These are phyloP conservation scores for Myathropa florea DNA, from an alignment of 2,888 invertebrate species.

Conservation along the genomic window DNA sequence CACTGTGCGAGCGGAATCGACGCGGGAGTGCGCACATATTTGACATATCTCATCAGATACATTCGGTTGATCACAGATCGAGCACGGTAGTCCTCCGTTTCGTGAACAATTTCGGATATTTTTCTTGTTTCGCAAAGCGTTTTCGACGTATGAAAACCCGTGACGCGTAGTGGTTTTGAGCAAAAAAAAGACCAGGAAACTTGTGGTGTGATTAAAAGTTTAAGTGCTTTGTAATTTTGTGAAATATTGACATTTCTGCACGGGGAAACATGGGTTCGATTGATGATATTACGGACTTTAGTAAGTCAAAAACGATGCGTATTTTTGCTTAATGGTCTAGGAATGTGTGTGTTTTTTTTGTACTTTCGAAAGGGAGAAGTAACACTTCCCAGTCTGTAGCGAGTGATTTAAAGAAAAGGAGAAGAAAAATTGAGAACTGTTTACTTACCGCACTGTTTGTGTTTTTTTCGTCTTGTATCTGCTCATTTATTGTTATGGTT, in stretches of 20 bases:
- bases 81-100: conserved; percentile 36
- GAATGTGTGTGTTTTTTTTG: background rate
- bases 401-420: conserved; percentile 26
- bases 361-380: background rate
- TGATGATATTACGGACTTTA: conserved; percentile 62
- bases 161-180: background rate
- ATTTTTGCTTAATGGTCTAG: too few relatives aligned
- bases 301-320: conserved; percentile 36
- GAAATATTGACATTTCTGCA: background rate
- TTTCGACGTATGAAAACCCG: background rate
- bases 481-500: conserved; percentile 20
- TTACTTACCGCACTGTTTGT: conserved; percentile 48
- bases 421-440: conserved; percentile 24
- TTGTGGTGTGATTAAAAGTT: background rate
- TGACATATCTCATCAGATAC: conserved; percentile 52
- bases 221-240: background rate
- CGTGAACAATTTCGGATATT: background rate
- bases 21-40: conserved; percentile 5
- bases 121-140: background rate
- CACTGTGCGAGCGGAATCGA: conserved; percentile 1
- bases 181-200: too few relatives aligned
- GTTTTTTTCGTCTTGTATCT: conserved; percentile 33
- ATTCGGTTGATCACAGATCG: conserved; percentile 56
- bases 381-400: conserved; percentile 14
- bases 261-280: conserved; percentile 51